Evolutionary conservation across 1,140 invertebrate genomes (phyloP), one percentile per base, ranked within the genome.

Genomic region (Meloidogyne chitwoodi): DNA sequence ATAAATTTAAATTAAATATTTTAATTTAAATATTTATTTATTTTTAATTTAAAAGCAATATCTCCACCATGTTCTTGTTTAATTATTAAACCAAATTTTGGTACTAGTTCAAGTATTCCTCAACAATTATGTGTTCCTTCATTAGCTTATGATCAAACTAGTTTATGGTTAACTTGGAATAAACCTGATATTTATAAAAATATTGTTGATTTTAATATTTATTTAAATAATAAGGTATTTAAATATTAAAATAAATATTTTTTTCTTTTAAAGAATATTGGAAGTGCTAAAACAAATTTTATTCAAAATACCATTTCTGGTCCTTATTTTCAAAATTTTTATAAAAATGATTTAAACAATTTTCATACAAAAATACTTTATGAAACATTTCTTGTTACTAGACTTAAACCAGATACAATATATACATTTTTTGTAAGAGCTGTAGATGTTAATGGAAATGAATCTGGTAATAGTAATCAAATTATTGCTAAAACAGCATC

Each of bases 341-440:
- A 65, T 34, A 65, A 65, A 29, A 34, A 65, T 65, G 64, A 65
- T 65, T 11, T 65, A 11, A 34, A 65, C 64, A 65, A 65, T 65
- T 65, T 65, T n/a, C 64, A 65, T 27, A 34, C 31, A 27, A 65
- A 65, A 34, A 65, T 34, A 27, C 0, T n/a, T 65, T 65, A 24
- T 65, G 14, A n/a, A 27, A 65, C 26, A 29, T 65, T 22, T 27
- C 10, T 27, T 22, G 64, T 66, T 27, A 66, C 2, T 27, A 11
- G 26, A 19, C 24, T 66, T 27, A 14, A 56, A n/a, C 48, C 48
- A 56, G 10, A 56, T n/a, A 56, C 48, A 56, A 56, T 56, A 56
- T 56, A 56, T n/a, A 56, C 19, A 56, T 56, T 56, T 14, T n/a
- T n/a, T 56, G 48, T 56, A n/a, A 56, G 48, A 8, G 19, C 48